Evolutionary conservation across 2,113 vertebrate genomes (phyloP).

Genomic region (Perca schrenkii): DNA sequence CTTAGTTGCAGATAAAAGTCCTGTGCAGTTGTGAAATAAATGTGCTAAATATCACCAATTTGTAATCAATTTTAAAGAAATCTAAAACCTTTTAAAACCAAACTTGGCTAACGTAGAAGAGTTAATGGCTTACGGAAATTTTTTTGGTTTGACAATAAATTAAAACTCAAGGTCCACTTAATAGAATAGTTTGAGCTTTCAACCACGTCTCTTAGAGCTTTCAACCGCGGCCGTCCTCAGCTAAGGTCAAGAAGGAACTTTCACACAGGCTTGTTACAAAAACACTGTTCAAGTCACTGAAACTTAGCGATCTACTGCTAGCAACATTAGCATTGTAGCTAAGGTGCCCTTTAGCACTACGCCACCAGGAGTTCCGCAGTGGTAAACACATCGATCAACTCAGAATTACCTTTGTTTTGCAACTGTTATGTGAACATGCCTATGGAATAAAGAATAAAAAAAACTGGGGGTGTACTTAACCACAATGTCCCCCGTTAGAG

Average conservation of each 20-base stretch:
- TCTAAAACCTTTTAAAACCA: background rate
- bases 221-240: background rate
- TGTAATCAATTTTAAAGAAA: background rate
- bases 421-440: background rate
- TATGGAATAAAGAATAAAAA: background rate
- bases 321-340: background rate
- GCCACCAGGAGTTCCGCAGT: background rate
- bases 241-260: background rate
- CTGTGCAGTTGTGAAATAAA: too few relatives aligned
- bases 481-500: background rate
- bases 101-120: background rate
- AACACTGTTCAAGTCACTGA: too few relatives aligned
- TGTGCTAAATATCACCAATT: background rate
- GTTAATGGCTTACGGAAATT: background rate
- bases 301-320: background rate
- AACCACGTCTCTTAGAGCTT: background rate
- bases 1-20: background rate
- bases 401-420: background rate
- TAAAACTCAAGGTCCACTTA: background rate
- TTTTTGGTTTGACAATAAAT: background rate
- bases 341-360: background rate
- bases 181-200: background rate
- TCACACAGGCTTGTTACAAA: background rate
- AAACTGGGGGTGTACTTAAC: background rate
- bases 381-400: background rate